Evolutionary conservation across 2,797 vertebrate genomes (phyloP).

Genomic region (Enteromius argenteus): DNA sequence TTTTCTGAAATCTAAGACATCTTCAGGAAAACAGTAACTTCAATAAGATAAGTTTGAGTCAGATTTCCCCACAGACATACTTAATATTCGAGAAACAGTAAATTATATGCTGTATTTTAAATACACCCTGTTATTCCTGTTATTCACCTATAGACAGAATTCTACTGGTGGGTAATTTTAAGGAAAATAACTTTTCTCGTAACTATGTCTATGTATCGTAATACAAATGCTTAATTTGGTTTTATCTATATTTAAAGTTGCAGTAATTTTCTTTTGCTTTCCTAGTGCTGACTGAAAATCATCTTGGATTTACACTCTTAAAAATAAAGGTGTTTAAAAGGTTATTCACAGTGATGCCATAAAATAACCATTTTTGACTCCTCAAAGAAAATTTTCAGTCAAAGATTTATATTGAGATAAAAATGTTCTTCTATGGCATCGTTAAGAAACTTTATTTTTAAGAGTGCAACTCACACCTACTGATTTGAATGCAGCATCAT

Average conservation of each 20-base stretch:
- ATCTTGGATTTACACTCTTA: neutral
- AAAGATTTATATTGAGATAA: too few species aligned
- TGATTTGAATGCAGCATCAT: neutral
- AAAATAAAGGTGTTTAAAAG: neutral
- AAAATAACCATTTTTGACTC: too few species aligned
- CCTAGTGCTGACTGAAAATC: neutral
- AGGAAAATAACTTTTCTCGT: neutral
- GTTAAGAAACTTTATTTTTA: too few species aligned
- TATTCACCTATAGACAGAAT: slow-evolving; percentile 7
- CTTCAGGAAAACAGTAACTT: slow-evolving; percentile 42
- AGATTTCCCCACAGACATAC: slow-evolving; percentile 39
- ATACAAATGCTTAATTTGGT: neutral
- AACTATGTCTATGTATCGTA: neutral
- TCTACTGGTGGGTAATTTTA: slow-evolving; percentile 1
- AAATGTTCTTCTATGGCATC: too few species aligned
- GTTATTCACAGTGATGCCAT: too few species aligned
- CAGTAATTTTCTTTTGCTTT: neutral
- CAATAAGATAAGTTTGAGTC: slow-evolving; percentile 38
- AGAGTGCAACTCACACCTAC: neutral
- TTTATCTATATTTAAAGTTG: neutral
- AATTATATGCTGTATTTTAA: slow-evolving; percentile 35
- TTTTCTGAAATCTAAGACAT: slow-evolving; percentile 48
- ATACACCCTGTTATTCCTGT: slow-evolving; percentile 13
- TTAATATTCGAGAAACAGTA: slow-evolving; percentile 21
- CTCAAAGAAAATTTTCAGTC: too few species aligned